A percentile compares a stretch with the other conserved stretches of the same genome.
phyloP scores from a whole-genome alignment of 2,797 vertebrate species.

The Platyrinchus mystaceus region DNA sequence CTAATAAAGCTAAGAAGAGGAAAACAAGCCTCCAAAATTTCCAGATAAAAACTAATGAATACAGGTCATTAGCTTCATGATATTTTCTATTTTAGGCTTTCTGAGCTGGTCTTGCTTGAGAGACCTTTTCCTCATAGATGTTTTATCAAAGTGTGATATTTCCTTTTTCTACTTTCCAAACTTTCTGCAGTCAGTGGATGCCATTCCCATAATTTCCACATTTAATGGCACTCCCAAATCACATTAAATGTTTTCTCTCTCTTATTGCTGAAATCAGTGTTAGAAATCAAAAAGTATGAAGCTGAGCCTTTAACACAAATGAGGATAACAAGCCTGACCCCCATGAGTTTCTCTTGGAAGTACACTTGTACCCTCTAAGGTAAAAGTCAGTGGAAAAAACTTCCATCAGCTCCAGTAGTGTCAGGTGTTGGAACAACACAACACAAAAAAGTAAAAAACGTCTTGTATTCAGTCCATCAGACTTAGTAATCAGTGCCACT shows the following conservation, averaged over 20 bases:
- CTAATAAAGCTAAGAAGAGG: neutral
- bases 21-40: neutral
- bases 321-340: neutral
- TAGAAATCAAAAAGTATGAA: neutral
- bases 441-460: neutral
- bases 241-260: neutral
- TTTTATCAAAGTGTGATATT: neutral
- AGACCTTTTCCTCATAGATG: rapidly evolving
- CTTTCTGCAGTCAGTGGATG: neutral
- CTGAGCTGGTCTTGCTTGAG: neutral
- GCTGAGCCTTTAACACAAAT: neutral
- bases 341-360: neutral
- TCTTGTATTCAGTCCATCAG: neutral
- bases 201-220: neutral
- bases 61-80: neutral
- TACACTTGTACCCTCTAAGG: neutral
- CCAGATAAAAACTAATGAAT: neutral
- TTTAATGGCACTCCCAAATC: neutral
- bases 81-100: neutral
- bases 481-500: neutral
- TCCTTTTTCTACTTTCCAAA: neutral
- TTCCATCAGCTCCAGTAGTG: neutral
- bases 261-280: neutral
- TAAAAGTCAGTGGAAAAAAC: neutral
- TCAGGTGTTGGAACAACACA: neutral